Base-by-base conservation (phyloP, 2,113 vertebrate genomes). In the Polyodon spathula region DNA sequence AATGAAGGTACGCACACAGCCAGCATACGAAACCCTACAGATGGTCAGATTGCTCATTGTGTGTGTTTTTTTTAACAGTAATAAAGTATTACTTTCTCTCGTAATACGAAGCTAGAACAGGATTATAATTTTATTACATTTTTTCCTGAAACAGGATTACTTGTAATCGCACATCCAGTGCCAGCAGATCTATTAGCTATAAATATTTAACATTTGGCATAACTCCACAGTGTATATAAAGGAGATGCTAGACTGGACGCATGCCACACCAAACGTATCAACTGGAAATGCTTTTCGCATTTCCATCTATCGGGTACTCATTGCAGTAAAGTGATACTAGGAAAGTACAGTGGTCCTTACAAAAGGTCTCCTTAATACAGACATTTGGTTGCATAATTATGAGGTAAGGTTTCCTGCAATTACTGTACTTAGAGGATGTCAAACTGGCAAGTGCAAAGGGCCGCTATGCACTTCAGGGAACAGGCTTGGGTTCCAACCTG, bases 151-250 rank as follows among this genome's bases (percentile, higher is more conserved):
- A 74, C 63, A 63, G 62, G 79, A 73, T 76, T 78, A 65, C 73
- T 72, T 77, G 71, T 84, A 67, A 72, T 78, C 76, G 66, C 83
- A 40, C 78, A 75, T 76, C 76, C 46, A 67, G 72, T 84, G 77
- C 80, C 81, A 83, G 82, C 82, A 76, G 79, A 82, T 89, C 81
- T 89, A 88, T 90, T 88, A 88, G 77, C 62, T 67, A 78, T 82
- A 84, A 89, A 88, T 89, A 88, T 87, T 89, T 89, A 86, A 83
- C 84, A 88, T 76, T 86, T 86, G 83, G 85, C 80, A 78, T 73
- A 70, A 86, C 85, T 84, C 78, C 82, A 88, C 53, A 83, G 75
- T 86, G 75, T 82, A 84, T 14, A 53, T 51, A 66, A 53, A 12
- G 6, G 11, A 50, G 46, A 58, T 57, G 64, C 48, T 54, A 38